Conservation (phyloP, 2,113 vertebrate species). For the Macrotis lagotis region DNA sequence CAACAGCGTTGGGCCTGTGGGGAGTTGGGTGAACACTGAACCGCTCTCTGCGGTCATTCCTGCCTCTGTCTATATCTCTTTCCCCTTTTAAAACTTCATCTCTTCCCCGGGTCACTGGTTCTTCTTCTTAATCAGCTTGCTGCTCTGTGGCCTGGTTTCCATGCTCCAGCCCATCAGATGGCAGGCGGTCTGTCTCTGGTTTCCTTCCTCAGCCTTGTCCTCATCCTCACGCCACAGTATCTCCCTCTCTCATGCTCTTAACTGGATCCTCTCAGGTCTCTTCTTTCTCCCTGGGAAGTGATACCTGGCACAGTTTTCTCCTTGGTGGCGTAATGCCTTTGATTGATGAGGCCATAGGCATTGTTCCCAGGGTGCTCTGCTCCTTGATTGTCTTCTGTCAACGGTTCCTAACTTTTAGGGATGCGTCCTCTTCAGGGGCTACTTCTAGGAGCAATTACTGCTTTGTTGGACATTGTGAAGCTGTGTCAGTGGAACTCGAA, state of each 20-base stretch:
- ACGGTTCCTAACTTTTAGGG: no score
- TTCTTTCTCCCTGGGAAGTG: background rate
- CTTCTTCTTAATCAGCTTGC: background rate
- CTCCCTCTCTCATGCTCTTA: background rate
- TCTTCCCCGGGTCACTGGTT: background rate
- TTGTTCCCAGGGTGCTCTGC: background rate
- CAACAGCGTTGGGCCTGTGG: no score
- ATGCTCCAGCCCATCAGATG: fast-evolving
- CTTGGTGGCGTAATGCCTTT: background rate
- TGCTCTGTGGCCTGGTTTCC: background rate
- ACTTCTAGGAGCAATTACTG: no score
- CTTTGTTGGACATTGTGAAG: no score
- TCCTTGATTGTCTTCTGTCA: no score
- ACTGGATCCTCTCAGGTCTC: background rate
- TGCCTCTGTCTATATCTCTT: background rate
- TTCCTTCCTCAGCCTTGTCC: no score
- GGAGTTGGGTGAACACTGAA: background rate
- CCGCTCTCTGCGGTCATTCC: background rate
- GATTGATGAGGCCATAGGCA: background rate
- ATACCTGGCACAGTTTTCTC: background rate
- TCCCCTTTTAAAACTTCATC: background rate
- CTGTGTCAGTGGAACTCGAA: no score
- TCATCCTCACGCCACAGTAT: no score
- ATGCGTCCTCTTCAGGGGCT: no score
- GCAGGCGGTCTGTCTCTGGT: background rate